Evolutionary conservation across 1,140 invertebrate species (phyloP).

Genomic region (Nilaparvata lugens): DNA sequence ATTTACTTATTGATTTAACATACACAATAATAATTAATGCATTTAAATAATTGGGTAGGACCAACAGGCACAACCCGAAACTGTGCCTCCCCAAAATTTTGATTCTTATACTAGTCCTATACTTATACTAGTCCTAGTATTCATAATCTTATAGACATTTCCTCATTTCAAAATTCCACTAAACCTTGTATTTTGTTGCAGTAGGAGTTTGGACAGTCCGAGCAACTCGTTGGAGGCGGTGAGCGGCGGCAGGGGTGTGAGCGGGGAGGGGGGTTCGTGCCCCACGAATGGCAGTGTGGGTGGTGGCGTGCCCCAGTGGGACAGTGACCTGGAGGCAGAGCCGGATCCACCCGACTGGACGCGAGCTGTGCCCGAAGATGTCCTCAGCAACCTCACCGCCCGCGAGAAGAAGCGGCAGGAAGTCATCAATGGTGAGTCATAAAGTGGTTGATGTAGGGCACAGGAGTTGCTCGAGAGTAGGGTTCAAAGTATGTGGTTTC

Average conservation of each 20-base stretch:
- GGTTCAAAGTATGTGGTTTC: too few species aligned
- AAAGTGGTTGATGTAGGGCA: neutral
- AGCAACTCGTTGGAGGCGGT: constrained; percentile 45
- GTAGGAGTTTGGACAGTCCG: constrained; percentile 49
- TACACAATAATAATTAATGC: too few species aligned
- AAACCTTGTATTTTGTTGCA: too few species aligned
- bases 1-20: too few species aligned
- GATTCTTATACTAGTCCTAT: too few species aligned
- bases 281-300: constrained; percentile 14
- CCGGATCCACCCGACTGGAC: constrained; percentile 72
- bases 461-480: neutral
- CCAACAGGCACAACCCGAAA: too few species aligned
- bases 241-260: constrained; percentile 22
- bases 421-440: constrained; percentile 88
- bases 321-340: constrained; percentile 75
- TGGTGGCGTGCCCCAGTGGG: constrained; percentile 36
- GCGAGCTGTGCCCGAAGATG: constrained; percentile 69
- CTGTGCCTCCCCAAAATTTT: too few species aligned
- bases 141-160: too few species aligned
- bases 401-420: constrained; percentile 89
- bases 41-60: too few species aligned
- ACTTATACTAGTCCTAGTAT: too few species aligned
- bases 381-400: constrained; percentile 56
- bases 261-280: neutral
- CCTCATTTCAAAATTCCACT: too few species aligned